Percentiles rank a stretch among this genome's conserved stretches.
These are phyloP conservation scores for Proales similis DNA, from an alignment of 1,140 invertebrate species.

Conservation along the genomic window DNA sequence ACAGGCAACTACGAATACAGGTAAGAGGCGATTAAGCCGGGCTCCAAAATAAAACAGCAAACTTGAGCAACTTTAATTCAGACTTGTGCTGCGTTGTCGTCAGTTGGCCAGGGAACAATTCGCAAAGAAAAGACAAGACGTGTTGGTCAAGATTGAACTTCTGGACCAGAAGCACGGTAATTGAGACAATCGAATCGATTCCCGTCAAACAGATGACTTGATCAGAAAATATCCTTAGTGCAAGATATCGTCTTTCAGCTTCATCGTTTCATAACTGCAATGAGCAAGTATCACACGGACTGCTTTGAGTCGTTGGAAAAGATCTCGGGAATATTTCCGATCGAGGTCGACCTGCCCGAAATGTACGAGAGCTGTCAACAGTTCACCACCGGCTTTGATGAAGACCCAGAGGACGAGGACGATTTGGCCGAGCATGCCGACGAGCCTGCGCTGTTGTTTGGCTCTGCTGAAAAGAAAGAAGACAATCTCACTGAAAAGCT, in stretches of 20 bases:
- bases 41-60: background rate
- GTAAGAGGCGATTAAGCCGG: no score
- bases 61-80: conserved; percentile 43
- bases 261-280: conserved; percentile 67
- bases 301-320: conserved; percentile 62
- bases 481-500: no score
- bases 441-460: no score
- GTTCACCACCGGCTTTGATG: no score
- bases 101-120: conserved; percentile 84
- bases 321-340: conserved; percentile 74
- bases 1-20: conserved; percentile 98
- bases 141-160: conserved; percentile 89
- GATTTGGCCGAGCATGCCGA: no score
- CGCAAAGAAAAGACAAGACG: conserved; percentile 82
- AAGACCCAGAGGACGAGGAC: no score
- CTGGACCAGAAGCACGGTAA: conserved; percentile 84
- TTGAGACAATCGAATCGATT: background rate
- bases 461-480: no score
- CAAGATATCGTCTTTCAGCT: conserved; percentile 81
- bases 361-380: no score
- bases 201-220: background rate
- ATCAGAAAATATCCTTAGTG: conserved; percentile 55
- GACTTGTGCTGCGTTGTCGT: conserved; percentile 80
- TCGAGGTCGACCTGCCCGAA: conserved; percentile 80
- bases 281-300: conserved; percentile 66